Evolutionary conservation across 2,113 vertebrate species (phyloP).

Genomic region (Chionis minor): DNA sequence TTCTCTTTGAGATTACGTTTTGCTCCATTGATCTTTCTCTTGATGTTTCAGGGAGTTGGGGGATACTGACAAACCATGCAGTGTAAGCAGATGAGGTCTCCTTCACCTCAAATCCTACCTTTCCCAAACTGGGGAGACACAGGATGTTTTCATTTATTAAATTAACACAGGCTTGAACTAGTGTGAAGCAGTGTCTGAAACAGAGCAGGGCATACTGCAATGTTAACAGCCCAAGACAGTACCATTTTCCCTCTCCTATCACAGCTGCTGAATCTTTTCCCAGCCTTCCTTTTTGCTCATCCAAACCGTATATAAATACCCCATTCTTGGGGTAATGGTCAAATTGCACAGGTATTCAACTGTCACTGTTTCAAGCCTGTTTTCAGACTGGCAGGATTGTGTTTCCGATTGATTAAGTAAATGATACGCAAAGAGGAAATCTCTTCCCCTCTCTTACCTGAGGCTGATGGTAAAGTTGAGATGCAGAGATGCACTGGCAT

Average conservation of each 20-base stretch:
- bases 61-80: not conserved
- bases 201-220: not conserved
- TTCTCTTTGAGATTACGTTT: conserved; percentile 16
- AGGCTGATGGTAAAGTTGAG: too few relatives aligned
- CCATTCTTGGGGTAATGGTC: not conserved
- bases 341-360: not conserved
- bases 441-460: not conserved
- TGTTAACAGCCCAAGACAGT: not conserved
- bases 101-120: not conserved
- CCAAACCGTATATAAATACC: not conserved
- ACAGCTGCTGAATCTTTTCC: not conserved
- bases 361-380: not conserved
- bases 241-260: not conserved
- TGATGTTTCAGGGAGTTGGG: conserved; percentile 11
- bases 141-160: not conserved
- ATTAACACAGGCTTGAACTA: not conserved
- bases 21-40: conserved; percentile 3
- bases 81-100: not conserved
- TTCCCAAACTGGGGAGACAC: not conserved
- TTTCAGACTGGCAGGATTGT: not conserved
- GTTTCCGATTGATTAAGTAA: conserved; percentile 10
- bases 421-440: not conserved
- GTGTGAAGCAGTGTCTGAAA: not conserved
- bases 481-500: not conserved
- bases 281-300: not conserved